Base-by-base conservation (phyloP, 2,888 invertebrate genomes). In the Omphaloscelis lunosa region DNA sequence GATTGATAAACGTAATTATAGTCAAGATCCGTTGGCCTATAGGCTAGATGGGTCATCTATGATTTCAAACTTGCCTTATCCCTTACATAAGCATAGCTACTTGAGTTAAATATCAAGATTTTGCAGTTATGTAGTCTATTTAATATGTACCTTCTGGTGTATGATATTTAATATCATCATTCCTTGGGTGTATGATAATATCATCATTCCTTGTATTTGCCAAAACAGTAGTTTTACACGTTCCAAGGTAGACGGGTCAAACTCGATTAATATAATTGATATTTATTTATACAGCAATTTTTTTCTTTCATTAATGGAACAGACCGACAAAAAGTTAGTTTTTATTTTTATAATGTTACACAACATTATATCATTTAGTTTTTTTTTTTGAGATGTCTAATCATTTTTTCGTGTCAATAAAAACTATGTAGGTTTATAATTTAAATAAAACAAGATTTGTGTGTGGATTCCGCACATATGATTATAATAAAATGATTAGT, bases 1-100 rank as follows among this genome's bases (percentile, higher is more conserved):
- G 63, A 79, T 58, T 72, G 72, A 72, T 72, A 65, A 72, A 45
- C 29, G 9, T 65, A 6, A 72, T 77, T 48, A 39, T 29, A 45
- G 45, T 29, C 8, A n/a, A 77, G 41, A 53, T 45, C 17, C 27
- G 5, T 41, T 34, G 17, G 51, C 6, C 6, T 51, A 17, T 34
- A 67, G 34, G 53, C 1, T n/a, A 53, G 23, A 9, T 20, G 48
- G 45, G 29, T 29, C 27, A 66, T 29, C 15, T 15, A 23, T 48
- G 66, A 48, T 48, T 20, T 5, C 23, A 23, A 48, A 66, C 6
- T 41, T 17, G 39, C 23, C 39, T 45, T 41, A 41, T 41, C 11
- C 41, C 11, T 41, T 2, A 11, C 12, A 11, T 11, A 12, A 0
- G 2, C 45, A 45, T 15, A 45, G 5, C 15, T 15, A 45, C 45